Evolutionary conservation across 2,797 vertebrate species (phyloP).

Genomic region (Pygocentrus nattereri): DNA sequence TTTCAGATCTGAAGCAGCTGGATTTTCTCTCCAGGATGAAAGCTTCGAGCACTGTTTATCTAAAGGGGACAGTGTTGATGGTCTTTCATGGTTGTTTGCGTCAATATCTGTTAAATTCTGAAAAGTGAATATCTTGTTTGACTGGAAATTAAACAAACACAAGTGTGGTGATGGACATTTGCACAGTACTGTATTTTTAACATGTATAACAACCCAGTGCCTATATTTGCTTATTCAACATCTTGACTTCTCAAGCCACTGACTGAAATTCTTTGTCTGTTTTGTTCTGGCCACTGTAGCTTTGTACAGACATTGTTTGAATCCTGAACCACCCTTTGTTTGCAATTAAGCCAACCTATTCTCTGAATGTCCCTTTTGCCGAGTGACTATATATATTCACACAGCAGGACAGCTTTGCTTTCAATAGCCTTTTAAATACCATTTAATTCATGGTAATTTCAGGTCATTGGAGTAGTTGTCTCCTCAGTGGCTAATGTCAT

Average conservation of each 20-base stretch:
- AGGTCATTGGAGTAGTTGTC: slow-evolving; percentile 22
- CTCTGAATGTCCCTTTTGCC: neutral
- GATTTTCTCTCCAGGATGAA: too few relatives aligned
- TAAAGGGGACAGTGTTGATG: too few relatives aligned
- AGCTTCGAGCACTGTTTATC: too few relatives aligned
- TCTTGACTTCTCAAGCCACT: neutral
- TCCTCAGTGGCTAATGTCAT: slow-evolving; percentile 27
- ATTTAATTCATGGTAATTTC: slow-evolving; percentile 26
- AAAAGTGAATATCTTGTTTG: too few relatives aligned
- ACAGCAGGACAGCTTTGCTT: neutral
- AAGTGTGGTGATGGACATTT: too few relatives aligned
- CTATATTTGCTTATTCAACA: neutral
- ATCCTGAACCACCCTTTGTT: neutral
- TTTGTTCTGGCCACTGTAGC: neutral
- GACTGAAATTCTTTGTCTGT: neutral
- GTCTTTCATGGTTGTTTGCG: too few relatives aligned
- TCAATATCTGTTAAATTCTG: too few relatives aligned
- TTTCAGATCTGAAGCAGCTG: too few relatives aligned
- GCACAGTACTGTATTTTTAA: too few relatives aligned
- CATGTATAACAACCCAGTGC: neutral
- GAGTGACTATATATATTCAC: neutral
- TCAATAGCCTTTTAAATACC: slow-evolving; percentile 33
- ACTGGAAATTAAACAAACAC: too few relatives aligned
- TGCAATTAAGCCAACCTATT: neutral
- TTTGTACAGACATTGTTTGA: too few relatives aligned